Base-by-base conservation (phyloP, 2,113 vertebrate species). In the Crotalus helleri region DNA sequence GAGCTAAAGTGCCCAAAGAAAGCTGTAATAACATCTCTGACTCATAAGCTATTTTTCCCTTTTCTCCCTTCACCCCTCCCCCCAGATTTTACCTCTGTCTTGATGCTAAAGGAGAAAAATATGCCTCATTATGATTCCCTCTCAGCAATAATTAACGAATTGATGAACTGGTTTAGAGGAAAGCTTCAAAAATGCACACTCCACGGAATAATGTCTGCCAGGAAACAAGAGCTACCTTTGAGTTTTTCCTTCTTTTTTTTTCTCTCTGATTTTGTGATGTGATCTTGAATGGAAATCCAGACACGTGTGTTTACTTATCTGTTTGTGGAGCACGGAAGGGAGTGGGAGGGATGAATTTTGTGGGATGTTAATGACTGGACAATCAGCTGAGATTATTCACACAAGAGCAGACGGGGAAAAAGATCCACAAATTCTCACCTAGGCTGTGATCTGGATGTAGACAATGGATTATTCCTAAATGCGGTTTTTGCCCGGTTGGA, bases 1-100 rank as follows among this genome's bases (percentile, higher is more conserved):
- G 12, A 94, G 94, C 94, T 93, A 94, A 96, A 94, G 93, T 96
- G 91, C 96, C 94, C 94, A 92, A 94, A 96, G 95, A 97, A 97
- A 97, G 95, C 96, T 95, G 92, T 93, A 95, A 96, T 95, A 94
- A 95, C 94, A 92, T 69, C 61, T 93, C 92, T 93, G 55, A 69
- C 90, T 89, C 93, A 96, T 93, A 94, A 94, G 88, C 46, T 9
- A 91, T 89, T 91, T 95, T 93, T 10, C 57, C 8, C 85, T 44
- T 58, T 69, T 85, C 91, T 57, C 69, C 69, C 26, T 64, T 69
- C 12, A 12, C 29, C 74, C 33, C 74, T 19, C 4, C n/a, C 9
- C 26, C 57, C 46, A 6, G 44, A 9, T 4, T 57, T 91, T 85
- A 49, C 11, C 59, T 81, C 88, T 88, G 46, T 85, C 24, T 46